A percentile compares a stretch with the other conserved stretches of the same genome.
phyloP scores from a whole-genome alignment of 2,888 invertebrate genomes.

The Flexamia atlantica region DNA sequence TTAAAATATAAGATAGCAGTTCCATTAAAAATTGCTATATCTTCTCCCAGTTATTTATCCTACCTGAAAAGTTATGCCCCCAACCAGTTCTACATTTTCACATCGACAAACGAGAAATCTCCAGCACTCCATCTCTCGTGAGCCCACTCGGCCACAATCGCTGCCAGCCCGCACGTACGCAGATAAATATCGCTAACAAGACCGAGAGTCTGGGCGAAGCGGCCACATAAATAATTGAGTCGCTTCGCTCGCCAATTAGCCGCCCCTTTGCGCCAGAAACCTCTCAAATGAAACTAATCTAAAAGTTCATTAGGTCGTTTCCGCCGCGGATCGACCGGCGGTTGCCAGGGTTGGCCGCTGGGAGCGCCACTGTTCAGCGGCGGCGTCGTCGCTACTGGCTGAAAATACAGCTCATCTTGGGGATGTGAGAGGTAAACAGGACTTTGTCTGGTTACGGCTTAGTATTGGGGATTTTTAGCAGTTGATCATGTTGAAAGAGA shows the following conservation, averaged over 20 bases:
- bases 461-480: no score
- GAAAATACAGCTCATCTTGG: no score
- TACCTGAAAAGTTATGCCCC: no score
- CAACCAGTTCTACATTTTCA: no score
- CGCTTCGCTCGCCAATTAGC: conserved; percentile 25
- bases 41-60: no score
- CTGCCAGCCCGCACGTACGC: neutral
- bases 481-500: no score
- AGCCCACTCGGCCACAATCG: neutral
- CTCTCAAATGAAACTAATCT: conserved; percentile 58
- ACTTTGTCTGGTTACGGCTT: no score
- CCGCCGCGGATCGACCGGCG: conserved; percentile 26
- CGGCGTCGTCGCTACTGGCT: neutral
- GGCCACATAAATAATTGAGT: conserved; percentile 36
- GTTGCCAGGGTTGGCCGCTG: conserved; percentile 4
- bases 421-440: no score
- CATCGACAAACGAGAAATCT: no score
- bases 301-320: conserved; percentile 49
- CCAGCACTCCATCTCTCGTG: neutral
- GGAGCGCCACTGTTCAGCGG: conserved; percentile 39
- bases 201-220: neutral
- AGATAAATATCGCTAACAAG: conserved; percentile 40
- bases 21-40: no score
- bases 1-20: no score
- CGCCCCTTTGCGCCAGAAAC: conserved; percentile 21